Evolutionary conservation across 2,888 invertebrate species (phyloP), one percentile per base, ranked within the genome.

Genomic region (Chymomyza caudatula): DNA sequence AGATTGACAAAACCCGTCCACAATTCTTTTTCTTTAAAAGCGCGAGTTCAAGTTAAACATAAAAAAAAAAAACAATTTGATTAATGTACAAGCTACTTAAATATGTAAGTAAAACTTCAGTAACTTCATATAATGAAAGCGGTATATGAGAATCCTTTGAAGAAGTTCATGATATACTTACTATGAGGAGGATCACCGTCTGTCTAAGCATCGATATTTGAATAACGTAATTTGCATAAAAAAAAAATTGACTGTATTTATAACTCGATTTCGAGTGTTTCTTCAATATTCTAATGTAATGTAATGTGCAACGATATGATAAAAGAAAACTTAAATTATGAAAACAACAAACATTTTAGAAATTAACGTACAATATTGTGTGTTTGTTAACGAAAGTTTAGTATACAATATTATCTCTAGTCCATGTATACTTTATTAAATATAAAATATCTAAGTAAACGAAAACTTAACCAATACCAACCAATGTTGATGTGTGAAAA

Each of bases 401-500:
- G 11, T 37, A 37, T 4, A 37, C 5, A 37, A 25, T 25, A 25
- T 37, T 4, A 37, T 37, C 11, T 37, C 5, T 11, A 11, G 29
- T 37, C 29, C 37, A 57, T 20, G 22, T 61, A 78, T 78, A 78
- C 77, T 77, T 76, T 78, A 78, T 73, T 78, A 80, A 75, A 69
- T 80, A 74, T 63, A 54, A 80, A 73, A 71, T 74, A 80, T 80
- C 76, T 78, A 74, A 68, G 74, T 20, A 23, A 63, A 53, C 52
- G 68, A 61, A 64, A 65, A 68, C 62, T 55, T 68, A 73, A 69
- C 70, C 51, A 77, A 72, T 73, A 77, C 70, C 51, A 77, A 72
- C 73, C 76, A 85, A 87, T 88, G 87, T 88, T 88, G 87, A 88
- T 88, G 88, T 88, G 85, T 88, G 88, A 88, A 88, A 88, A 87